Percentiles rank a stretch among this genome's conserved stretches.
These are phyloP conservation scores for Ramphastos sulfuratus DNA, from an alignment of 2,113 vertebrate genomes.

Conservation along the genomic window DNA sequence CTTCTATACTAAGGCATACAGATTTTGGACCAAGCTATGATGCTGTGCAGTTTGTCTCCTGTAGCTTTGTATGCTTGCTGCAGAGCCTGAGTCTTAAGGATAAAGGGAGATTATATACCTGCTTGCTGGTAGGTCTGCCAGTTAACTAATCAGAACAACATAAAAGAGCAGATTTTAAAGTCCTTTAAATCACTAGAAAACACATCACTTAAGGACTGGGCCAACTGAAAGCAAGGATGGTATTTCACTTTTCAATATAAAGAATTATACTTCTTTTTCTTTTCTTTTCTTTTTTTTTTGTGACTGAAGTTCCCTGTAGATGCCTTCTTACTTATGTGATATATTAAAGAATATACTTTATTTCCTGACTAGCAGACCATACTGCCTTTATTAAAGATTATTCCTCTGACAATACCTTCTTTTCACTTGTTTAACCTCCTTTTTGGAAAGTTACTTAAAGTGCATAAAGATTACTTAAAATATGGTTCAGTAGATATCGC, in stretches of 20 bases:
- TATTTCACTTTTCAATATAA: constrained; percentile 4
- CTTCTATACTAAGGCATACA: neutral
- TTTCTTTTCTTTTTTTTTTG: neutral
- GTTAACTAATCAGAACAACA: neutral
- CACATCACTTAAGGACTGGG: neutral
- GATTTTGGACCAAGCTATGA: neutral
- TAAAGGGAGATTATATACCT: neutral
- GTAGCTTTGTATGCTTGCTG: neutral
- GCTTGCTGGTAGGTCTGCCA: neutral
- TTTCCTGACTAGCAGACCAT: constrained; percentile 17
- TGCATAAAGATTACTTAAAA: neutral
- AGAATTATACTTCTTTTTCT: neutral
- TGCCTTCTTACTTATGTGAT: neutral
- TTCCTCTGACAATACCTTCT: neutral
- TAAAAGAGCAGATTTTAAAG: neutral
- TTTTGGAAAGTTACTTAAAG: constrained; percentile 15
- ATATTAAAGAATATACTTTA: neutral
- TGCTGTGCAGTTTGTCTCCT: neutral
- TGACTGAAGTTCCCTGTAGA: neutral
- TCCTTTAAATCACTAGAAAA: neutral
- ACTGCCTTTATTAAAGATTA: constrained; percentile 28
- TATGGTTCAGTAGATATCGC: neutral
- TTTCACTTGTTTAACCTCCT: neutral
- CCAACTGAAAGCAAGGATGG: neutral
- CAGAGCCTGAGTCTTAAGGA: too few relatives aligned